These are phyloP conservation scores for Oxystoma pomonae DNA, from an alignment of 2,888 invertebrate genomes.

Conservation along the genomic window DNA sequence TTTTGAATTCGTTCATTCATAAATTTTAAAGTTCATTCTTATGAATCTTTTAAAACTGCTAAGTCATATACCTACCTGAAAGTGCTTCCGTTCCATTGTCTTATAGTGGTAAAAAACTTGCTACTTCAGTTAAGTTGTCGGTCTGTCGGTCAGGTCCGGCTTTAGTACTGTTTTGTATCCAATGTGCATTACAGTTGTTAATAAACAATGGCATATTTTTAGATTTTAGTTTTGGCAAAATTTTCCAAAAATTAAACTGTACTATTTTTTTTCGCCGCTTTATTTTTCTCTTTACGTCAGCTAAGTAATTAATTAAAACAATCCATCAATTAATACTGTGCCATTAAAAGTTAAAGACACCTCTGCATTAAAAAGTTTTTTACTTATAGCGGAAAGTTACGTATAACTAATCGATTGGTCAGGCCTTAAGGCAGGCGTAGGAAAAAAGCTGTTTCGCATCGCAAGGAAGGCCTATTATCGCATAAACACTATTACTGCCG, in stretches of 20 bases:
- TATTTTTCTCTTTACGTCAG: too few relatives aligned
- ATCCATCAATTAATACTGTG: too few relatives aligned
- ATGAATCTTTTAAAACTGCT: constrained; percentile 17
- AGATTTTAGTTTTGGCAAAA: too few relatives aligned
- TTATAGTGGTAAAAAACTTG: background rate
- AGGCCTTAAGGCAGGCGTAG: background rate
- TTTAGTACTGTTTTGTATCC: background rate
- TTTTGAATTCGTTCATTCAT: constrained; percentile 19
- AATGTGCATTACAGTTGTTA: too few relatives aligned
- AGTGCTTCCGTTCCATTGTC: constrained; percentile 12
- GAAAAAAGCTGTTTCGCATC: background rate
- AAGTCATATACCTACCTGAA: constrained; percentile 25
- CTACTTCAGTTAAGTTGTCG: background rate
- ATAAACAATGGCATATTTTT: too few relatives aligned
- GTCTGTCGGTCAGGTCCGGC: background rate
- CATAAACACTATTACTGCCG: background rate
- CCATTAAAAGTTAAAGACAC: too few relatives aligned
- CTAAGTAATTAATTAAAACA: too few relatives aligned
- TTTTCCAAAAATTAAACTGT: too few relatives aligned
- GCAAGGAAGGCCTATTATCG: background rate
- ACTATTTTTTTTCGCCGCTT: too few relatives aligned
- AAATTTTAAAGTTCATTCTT: constrained; percentile 24
- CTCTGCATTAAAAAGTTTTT: background rate
- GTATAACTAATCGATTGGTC: background rate
- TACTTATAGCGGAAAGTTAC: background rate